Evolutionary conservation across 2,888 invertebrate genomes (phyloP), one percentile per base, ranked within the genome.

Genomic region (Stenotaenia linearis): DNA sequence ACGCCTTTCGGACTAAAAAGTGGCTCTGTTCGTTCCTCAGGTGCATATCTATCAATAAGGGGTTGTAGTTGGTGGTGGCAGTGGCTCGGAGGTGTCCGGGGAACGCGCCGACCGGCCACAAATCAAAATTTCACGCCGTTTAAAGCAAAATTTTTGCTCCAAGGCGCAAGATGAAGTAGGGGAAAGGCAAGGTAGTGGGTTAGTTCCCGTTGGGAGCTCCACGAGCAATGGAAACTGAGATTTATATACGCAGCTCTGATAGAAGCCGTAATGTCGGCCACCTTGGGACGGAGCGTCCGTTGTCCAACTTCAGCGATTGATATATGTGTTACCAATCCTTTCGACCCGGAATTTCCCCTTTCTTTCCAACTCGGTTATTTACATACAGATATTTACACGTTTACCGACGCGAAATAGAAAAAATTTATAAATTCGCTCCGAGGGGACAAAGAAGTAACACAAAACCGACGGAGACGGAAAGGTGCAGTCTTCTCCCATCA

Each of bases 81-180:
- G 77, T 28, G 28, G 37, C 23, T 35, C 35, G 37, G 32, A 32
- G 35, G n/a, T 21, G 32, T 23, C 40, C 50, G 21, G 77, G 77
- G 77, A 77, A 25, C 45, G 45, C 77, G 45, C 37, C 75, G 18
- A 37, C 75, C 30, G 37, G 10, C 77, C 45, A 77, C 77, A 77
- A 77, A 77, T 77, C 77, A 77, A 77, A 77, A 77, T 77, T 77
- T 77, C 45, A 32, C 45, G 77, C 77, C 37, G 40, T 77, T 77
- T 40, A 77, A 77, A 45, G 77, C 77, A 45, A 77, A 77, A 40
- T 77, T 77, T 77, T 77, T 75, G 35, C 37, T 32, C 75, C 32
- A 18, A 69, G 69, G 25, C 15, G 25, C 25, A 69, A 69, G 69
- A 69, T 69, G 69, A 69, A 69, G 69, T 69, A 28, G 69, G 69